phyloP scores from a whole-genome alignment of 2,797 vertebrate species.

The Pachyuromys duprasi region DNA sequence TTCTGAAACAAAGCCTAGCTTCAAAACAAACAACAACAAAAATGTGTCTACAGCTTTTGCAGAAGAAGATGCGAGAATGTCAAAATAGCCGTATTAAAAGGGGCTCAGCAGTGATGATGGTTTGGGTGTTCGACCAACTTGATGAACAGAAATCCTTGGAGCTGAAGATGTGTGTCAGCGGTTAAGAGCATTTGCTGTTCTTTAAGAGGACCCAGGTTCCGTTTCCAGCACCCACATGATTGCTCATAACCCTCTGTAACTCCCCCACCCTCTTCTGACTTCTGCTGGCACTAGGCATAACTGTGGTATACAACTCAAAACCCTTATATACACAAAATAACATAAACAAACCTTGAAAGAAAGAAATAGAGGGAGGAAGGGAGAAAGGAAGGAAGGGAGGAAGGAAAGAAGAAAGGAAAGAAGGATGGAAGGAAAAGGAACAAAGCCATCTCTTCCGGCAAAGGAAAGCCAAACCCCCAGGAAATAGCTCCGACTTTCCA shows the following conservation, averaged over 20 bases:
- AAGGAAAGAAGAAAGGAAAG: too few relatives aligned
- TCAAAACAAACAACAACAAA: constrained; percentile 7
- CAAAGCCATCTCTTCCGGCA: not conserved
- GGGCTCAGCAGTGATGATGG: not conserved
- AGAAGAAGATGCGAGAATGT: not conserved
- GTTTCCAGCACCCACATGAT: not conserved
- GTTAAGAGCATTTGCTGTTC: not conserved
- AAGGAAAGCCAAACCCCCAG: not conserved
- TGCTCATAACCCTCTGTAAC: not conserved
- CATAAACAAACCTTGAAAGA: not conserved
- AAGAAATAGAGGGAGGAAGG: not conserved
- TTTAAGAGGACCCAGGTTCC: not conserved
- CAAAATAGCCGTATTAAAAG: not conserved
- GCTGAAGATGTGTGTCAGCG: too few relatives aligned
- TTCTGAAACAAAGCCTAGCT: constrained; percentile 14
- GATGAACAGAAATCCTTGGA: not conserved
- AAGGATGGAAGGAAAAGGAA: not conserved
- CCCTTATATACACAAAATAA: not conserved
- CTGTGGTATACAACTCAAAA: not conserved
- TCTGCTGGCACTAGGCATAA: not conserved
- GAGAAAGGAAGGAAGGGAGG: too few relatives aligned
- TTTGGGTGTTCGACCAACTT: not conserved
- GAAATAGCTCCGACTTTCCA: not conserved
- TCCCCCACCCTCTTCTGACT: not conserved
- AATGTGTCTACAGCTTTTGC: not conserved